These are phyloP conservation scores for Parnassius orleans DNA, from an alignment of 2,888 invertebrate genomes.

Conservation along the genomic window DNA sequence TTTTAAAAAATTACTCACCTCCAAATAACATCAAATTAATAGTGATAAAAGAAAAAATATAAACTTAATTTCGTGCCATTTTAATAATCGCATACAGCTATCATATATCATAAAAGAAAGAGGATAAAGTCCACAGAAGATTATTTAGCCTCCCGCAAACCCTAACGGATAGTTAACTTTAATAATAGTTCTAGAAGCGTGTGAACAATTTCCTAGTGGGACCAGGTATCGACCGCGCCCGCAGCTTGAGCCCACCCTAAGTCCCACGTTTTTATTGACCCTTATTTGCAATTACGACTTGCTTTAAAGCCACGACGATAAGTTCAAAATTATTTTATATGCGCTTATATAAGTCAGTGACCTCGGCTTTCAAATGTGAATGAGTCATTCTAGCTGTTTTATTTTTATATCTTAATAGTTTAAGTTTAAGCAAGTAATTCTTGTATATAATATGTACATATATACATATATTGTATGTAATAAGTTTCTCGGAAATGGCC, in stretches of 20 bases:
- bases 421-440: no score
- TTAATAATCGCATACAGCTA: not conserved
- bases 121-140: not conserved
- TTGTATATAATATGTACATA: no score
- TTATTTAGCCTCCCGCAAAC: no score
- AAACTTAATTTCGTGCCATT: not conserved
- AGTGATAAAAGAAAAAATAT: no score
- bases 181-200: constrained; percentile 24
- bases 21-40: no score
- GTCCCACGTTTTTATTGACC: constrained; percentile 43
- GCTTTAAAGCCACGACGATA: constrained; percentile 22
- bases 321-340: constrained; percentile 20
- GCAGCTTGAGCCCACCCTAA: constrained; percentile 41
- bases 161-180: constrained; percentile 6
- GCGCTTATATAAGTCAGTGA: constrained; percentile 19
- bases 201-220: constrained; percentile 40
- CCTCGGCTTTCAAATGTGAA: constrained; percentile 11
- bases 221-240: constrained; percentile 67
- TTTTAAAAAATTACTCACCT: no score
- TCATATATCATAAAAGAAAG: not conserved
- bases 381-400: constrained; percentile 4
- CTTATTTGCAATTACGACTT: constrained; percentile 32
- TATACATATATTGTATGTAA: no score
- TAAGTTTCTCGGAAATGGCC: no score
- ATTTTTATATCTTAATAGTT: not conserved